Conservation (phyloP, 2,113 vertebrate species). For the Eira barbara region DNA sequence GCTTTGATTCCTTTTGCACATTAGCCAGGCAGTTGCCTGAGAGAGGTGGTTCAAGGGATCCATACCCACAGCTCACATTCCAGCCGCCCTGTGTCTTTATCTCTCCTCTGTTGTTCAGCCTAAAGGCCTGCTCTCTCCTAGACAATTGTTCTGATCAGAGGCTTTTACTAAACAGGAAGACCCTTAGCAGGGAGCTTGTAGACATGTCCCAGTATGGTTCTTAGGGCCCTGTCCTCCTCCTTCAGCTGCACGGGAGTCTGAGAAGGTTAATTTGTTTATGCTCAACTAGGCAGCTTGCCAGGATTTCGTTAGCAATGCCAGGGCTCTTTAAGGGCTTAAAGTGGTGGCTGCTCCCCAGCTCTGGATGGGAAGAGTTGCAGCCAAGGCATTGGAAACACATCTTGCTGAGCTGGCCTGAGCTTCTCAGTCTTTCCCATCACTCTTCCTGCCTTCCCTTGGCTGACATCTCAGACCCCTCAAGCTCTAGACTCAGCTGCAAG, state of each 20-base stretch:
- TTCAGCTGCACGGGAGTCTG: neutral
- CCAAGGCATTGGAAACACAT: too few species aligned
- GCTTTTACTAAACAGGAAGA: neutral
- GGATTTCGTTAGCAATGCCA: neutral
- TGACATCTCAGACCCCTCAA: neutral
- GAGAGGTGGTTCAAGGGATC: neutral
- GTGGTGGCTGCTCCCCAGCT: neutral
- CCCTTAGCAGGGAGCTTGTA: neutral
- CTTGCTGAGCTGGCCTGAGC: fast-evolving
- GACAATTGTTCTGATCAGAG: neutral
- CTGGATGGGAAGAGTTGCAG: neutral
- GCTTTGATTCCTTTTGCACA: neutral
- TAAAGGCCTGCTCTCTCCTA: neutral
- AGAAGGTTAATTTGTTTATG: conserved; percentile 46
- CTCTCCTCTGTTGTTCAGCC: neutral
- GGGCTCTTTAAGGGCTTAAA: neutral
- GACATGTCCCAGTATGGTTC: neutral
- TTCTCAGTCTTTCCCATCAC: neutral
- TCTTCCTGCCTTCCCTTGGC: neutral
- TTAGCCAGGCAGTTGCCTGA: neutral
- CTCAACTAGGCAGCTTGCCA: neutral
- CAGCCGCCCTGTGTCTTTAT: neutral
- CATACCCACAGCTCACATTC: neutral
- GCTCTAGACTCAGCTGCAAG: neutral
- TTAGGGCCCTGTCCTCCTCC: neutral